phyloP scores from a whole-genome alignment of 35 echinoderm and acorn worm species.

The Hemicentrotus pulcherrimus region DNA sequence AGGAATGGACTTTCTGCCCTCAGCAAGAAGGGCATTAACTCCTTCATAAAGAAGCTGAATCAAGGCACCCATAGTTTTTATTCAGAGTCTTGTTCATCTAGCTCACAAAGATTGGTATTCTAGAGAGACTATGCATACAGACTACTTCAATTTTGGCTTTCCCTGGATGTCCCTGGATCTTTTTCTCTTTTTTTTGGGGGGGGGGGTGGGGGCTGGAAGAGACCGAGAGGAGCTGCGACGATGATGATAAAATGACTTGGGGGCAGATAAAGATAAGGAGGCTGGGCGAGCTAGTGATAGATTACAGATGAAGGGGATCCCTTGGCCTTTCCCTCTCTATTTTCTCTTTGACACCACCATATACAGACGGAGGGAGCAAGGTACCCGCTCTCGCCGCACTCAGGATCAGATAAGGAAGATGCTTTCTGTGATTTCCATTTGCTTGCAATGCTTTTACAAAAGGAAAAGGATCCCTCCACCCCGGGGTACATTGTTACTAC shows the following conservation, averaged over 20 bases:
- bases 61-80: too few relatives aligned
- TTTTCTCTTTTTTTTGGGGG: neutral
- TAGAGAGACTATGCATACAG: neutral
- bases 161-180: neutral
- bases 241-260: neutral
- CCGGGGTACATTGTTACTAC: neutral
- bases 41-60: too few relatives aligned
- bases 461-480: neutral
- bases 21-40: too few relatives aligned
- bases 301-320: slow-evolving; percentile 37
- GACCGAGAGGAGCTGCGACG: neutral
- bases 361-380: neutral
- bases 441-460: neutral
- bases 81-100: too few relatives aligned
- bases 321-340: neutral
- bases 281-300: neutral
- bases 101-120: too few relatives aligned
- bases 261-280: slow-evolving; percentile 1
- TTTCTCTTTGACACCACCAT: slow-evolving; percentile 9
- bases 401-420: neutral
- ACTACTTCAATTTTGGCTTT: neutral
- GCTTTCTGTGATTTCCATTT: neutral
- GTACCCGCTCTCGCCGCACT: neutral
- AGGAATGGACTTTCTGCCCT: too few relatives aligned
- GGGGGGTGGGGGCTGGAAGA: neutral